Evolutionary conservation across 2,888 invertebrate species (phyloP).

Genomic region (Noctuana brunneofusca): DNA sequence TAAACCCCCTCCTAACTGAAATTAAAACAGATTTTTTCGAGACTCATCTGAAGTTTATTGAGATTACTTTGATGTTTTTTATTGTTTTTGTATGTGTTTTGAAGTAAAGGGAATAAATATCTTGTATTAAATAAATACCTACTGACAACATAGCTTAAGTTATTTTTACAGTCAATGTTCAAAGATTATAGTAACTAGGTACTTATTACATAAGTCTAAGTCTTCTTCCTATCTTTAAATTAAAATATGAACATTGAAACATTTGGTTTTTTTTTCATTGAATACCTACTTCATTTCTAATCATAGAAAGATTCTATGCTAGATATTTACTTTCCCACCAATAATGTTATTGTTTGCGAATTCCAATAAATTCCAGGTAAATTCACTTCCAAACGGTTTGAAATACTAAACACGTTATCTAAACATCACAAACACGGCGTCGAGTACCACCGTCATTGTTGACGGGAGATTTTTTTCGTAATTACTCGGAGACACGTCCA

Average conservation of each 20-base stretch:
- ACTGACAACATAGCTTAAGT: no score
- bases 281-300: constrained; percentile 41
- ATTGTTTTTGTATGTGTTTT: not conserved
- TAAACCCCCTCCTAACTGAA: no score
- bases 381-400: constrained; percentile 51
- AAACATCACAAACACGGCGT: constrained; percentile 48
- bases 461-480: constrained; percentile 55
- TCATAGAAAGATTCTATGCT: constrained; percentile 38
- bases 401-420: constrained; percentile 67
- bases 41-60: constrained; percentile 61
- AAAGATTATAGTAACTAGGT: no score
- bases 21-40: constrained; percentile 73
- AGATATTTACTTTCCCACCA: constrained; percentile 68
- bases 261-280: constrained; percentile 50
- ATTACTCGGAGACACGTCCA: constrained; percentile 63
- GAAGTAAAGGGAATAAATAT: not conserved
- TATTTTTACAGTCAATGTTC: no score
- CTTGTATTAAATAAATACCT: no score
- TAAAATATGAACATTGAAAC: constrained; percentile 39
- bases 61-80: constrained; percentile 60
- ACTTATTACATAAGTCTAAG: no score
- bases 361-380: constrained; percentile 67
- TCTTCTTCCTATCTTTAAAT: no score
- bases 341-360: constrained; percentile 67
- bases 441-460: constrained; percentile 56